phyloP scores from a whole-genome alignment of 2,797 vertebrate species.

The Spheniscus humboldti region DNA sequence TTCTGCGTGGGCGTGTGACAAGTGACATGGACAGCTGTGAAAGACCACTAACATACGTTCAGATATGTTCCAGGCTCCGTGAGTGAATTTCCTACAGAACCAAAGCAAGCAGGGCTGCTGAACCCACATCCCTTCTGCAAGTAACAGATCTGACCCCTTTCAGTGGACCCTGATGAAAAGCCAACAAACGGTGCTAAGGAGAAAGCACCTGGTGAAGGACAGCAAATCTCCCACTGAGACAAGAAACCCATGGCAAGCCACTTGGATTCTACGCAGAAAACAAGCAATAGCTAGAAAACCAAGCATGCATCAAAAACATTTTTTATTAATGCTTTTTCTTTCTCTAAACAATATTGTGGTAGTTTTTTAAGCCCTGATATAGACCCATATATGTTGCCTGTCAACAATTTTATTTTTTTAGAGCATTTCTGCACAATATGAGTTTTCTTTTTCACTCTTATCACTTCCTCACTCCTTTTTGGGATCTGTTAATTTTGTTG shows the following conservation, averaged over 20 bases:
- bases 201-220: background rate
- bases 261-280: background rate
- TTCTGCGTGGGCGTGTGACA: background rate
- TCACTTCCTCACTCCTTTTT: background rate
- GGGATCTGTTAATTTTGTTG: background rate
- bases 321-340: background rate
- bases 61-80: background rate
- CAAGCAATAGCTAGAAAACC: background rate
- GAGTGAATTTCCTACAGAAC: background rate
- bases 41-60: background rate
- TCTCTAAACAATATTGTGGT: background rate
- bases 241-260: background rate
- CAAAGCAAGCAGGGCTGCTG: background rate
- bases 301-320: background rate
- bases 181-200: background rate
- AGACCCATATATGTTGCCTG: background rate
- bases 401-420: background rate
- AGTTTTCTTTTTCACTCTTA: background rate
- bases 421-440: background rate
- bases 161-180: background rate
- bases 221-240: background rate
- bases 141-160: background rate
- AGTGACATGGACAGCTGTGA: background rate
- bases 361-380: background rate
- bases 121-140: background rate